Base-by-base conservation (phyloP, 2,888 invertebrate species). In the Lasioglossum morio region DNA sequence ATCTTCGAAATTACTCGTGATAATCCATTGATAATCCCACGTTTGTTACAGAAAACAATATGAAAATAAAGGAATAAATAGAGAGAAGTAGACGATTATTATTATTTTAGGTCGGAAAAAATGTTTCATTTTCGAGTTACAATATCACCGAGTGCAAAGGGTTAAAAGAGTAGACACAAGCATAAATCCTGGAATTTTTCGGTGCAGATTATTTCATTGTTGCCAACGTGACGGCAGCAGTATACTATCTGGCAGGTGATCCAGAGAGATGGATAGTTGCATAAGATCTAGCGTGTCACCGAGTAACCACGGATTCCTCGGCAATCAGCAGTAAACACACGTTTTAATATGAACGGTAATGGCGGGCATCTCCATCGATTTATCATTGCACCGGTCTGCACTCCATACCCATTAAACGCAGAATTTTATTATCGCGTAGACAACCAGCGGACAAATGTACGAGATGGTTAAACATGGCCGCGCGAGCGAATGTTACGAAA, bases 401-500 rank as follows among this genome's bases (percentile, higher is more conserved):
- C 87, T 81, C 77, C 85, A 81, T 66, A 66, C n/a, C 70, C 70
- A 85, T 86, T 77, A 85, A 90, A 85, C 77, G 72, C 40, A 77
- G 72, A 70, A 89, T 82, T 84, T 90, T 88, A 90, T 90, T 90
- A 86, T 89, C 84, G 72, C 57, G 40, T n/a, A 43, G 73, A 82
- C 80, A 88, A 69, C 57, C 27, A 19, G 1, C 40, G 34, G 27
- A 40, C 57, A 70, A 81, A 81, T 74, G 73, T 81, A 79, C 85
- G 73, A 40, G 73, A 70, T 73, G 66, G 69, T 57, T 81, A 66
- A 81, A 74, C 63, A 46, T 70, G 73, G 77, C 63, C 53, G 60
- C 37, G 4, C 43, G 14, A 14, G 60, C 30, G 40, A 75, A 63
- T 53, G 43, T 82, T 79, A 66, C 74, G 85, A 87, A 85, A 79